Evolutionary conservation across 2,113 vertebrate species (phyloP).

Genomic region (Ciconia maguari): DNA sequence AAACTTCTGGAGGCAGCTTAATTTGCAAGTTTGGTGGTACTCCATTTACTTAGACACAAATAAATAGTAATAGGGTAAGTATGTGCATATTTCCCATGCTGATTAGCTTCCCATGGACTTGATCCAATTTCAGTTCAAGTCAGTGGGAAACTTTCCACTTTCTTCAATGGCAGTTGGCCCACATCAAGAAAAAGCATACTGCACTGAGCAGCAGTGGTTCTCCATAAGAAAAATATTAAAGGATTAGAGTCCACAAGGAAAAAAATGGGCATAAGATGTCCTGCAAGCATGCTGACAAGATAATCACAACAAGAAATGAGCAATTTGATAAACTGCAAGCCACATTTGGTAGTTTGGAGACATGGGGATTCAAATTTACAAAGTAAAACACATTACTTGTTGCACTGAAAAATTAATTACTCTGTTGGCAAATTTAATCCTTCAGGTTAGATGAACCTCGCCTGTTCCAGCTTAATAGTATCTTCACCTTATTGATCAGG

Average conservation of each 20-base stretch:
- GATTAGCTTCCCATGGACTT: not conserved
- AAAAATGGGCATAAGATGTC: not conserved
- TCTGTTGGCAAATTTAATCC: not conserved
- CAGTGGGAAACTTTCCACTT: not conserved
- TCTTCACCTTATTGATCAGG: not conserved
- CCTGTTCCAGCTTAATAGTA: not conserved
- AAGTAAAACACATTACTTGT: not conserved
- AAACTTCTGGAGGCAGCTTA: not conserved
- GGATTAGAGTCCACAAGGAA: not conserved
- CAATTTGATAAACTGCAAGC: not conserved
- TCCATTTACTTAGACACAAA: not conserved
- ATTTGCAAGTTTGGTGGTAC: not conserved
- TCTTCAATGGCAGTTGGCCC: not conserved
- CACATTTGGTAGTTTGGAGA: not conserved
- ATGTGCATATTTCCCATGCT: not conserved
- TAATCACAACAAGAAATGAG: not conserved
- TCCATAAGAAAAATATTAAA: not conserved
- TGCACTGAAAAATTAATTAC: not conserved
- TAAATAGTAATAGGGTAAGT: not conserved
- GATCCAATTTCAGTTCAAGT: not conserved
- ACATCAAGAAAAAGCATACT: not conserved
- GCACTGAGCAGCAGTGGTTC: not conserved
- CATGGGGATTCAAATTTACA: not conserved
- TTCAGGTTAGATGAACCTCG: not conserved
- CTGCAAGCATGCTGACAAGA: not conserved